These are phyloP conservation scores for Eremobia ochroleuca DNA, from an alignment of 2,888 invertebrate species.

Conservation along the genomic window DNA sequence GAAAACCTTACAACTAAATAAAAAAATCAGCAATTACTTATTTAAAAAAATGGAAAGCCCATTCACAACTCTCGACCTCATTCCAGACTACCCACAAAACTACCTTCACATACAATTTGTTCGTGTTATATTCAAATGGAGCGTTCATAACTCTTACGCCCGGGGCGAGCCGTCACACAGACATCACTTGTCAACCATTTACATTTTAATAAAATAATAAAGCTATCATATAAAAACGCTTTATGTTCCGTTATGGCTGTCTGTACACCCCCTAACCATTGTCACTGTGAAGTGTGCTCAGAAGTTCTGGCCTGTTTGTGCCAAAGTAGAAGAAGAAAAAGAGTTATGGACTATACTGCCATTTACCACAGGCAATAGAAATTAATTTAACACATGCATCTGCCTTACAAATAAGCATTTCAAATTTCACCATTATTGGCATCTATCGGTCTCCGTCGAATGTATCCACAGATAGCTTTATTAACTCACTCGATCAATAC, in stretches of 20 bases:
- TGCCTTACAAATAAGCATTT: too few species aligned
- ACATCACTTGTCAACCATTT: constrained; percentile 79
- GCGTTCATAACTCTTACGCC: constrained; percentile 58
- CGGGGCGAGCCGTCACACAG: constrained; percentile 66
- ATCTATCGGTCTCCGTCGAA: too few species aligned
- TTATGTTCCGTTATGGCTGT: constrained; percentile 72
- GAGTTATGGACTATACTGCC: too few species aligned
- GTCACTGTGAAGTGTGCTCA: background rate
- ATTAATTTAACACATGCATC: too few species aligned
- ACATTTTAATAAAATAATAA: constrained; percentile 81
- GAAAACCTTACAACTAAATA: too few species aligned
- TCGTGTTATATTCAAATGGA: constrained; percentile 61
- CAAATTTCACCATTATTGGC: too few species aligned
- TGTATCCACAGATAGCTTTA: too few species aligned
- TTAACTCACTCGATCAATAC: too few species aligned
- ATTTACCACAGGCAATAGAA: too few species aligned
- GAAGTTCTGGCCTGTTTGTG: constrained; percentile 12
- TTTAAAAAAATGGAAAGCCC: constrained; percentile 4
- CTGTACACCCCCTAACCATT: constrained; percentile 60
- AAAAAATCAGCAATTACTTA: background rate
- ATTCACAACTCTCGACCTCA: constrained; percentile 27
- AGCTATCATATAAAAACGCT: constrained; percentile 73
- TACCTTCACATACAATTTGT: constrained; percentile 40
- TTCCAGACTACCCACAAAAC: constrained; percentile 34
- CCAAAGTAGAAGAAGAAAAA: too few species aligned